phyloP scores from a whole-genome alignment of 2,888 invertebrate species.

The Phaonia tiefii region DNA sequence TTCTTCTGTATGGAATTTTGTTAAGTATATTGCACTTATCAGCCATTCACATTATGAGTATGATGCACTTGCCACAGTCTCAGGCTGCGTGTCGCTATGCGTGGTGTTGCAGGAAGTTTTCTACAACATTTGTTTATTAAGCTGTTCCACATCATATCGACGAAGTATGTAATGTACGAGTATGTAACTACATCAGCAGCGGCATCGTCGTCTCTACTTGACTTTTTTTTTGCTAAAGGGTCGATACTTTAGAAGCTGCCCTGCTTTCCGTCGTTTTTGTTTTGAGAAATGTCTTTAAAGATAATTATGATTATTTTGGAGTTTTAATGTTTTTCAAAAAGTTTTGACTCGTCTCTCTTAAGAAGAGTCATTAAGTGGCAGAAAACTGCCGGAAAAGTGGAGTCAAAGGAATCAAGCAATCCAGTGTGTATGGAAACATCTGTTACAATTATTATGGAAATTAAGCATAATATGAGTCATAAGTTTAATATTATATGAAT shows the following conservation, averaged over 20 bases:
- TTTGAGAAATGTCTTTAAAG: conserved; percentile 46
- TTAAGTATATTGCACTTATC: neutral
- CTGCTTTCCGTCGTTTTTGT: neutral
- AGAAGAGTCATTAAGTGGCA: conserved; percentile 54
- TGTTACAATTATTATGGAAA: conserved; percentile 46
- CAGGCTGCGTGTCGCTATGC: neutral
- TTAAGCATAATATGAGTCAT: conserved; percentile 55
- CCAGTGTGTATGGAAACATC: conserved; percentile 48
- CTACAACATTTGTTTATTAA: conserved; percentile 19
- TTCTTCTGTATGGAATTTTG: neutral
- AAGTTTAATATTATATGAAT: conserved; percentile 12
- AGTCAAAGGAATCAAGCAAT: neutral
- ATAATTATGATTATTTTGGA: conserved; percentile 56
- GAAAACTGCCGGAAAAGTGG: conserved; percentile 53
- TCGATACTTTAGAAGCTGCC: no score
- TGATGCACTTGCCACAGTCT: no score
- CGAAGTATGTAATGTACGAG: no score
- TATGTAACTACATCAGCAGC: no score
- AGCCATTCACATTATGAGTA: no score
- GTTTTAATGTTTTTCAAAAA: conserved; percentile 44
- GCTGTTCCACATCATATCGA: conserved; percentile 4
- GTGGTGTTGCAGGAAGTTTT: conserved; percentile 5
- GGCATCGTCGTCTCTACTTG: conserved; percentile 3
- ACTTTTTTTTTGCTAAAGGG: neutral
- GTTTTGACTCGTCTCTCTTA: conserved; percentile 39